Percentiles rank a stretch among this genome's conserved stretches.
These are phyloP conservation scores for Solenopsis fugax DNA, from an alignment of 1,140 invertebrate species.

Conservation along the genomic window DNA sequence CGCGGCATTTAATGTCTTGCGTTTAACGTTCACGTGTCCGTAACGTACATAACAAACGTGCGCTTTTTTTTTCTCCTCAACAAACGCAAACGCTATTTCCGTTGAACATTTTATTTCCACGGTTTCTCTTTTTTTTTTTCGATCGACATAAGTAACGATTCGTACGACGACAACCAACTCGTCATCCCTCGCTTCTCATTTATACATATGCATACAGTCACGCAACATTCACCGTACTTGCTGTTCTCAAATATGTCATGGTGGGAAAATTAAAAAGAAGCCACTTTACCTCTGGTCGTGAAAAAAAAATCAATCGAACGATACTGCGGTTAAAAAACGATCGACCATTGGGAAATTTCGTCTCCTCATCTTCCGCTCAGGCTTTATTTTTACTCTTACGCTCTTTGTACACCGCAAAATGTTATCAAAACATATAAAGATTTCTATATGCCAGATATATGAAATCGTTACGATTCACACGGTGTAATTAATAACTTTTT, in stretches of 20 bases:
- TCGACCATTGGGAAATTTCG: constrained; percentile 61
- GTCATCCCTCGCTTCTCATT: constrained; percentile 52
- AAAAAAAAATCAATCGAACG: constrained; percentile 80
- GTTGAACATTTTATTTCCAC: constrained; percentile 68
- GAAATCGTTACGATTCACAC: neutral
- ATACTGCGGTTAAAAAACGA: constrained; percentile 59
- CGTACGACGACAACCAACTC: constrained; percentile 67
- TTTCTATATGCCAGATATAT: neutral
- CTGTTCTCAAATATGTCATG: constrained; percentile 82
- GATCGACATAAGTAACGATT: constrained; percentile 71
- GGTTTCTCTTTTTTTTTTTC: constrained; percentile 64
- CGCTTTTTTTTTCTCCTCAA: constrained; percentile 66
- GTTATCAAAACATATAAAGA: constrained; percentile 52
- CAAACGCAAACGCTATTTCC: constrained; percentile 67
- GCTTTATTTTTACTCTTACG: constrained; percentile 39
- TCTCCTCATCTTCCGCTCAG: neutral
- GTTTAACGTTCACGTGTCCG: constrained; percentile 30
- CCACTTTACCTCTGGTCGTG: constrained; percentile 79
- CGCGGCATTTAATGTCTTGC: constrained; percentile 28
- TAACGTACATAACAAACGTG: constrained; percentile 72
- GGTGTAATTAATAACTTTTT: constrained; percentile 1
- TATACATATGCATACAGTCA: constrained; percentile 8
- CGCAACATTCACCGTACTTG: constrained; percentile 73
- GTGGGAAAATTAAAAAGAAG: constrained; percentile 81
- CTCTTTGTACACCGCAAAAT: neutral